Evolutionary conservation across 2,888 invertebrate genomes (phyloP), one percentile per base, ranked within the genome.

Genomic region (Aphidius colemani): DNA sequence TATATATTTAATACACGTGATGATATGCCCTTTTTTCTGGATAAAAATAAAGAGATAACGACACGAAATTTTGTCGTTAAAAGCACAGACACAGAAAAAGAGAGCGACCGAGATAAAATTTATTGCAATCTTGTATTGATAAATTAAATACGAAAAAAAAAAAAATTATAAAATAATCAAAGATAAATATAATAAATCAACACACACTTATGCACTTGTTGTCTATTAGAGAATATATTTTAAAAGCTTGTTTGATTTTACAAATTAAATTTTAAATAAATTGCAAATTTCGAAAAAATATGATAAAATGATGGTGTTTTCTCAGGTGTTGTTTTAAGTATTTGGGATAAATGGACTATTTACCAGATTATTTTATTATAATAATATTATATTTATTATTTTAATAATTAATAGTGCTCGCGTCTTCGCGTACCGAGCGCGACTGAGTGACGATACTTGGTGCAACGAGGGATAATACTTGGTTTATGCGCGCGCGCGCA

Each of bases 381-480:
- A 40, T 18, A 45, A 57, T 13, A 10, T 30, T 6, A 18, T 10
- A 6, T 7, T 45, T 11, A 53, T 41, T 40, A 41, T 3, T 7
- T 68, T 68, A 67, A 67, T 69, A 60, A 66, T 69, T 66, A 66
- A 72, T 71, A 64, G 68, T 76, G 69, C 73, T 77, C 76, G 73
- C 79, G 72, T 72, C 72, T 74, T 75, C 74, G 75, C 77, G 76
- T 78, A 75, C 78, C 74, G 78, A 77, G 79, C 75, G 78, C 78
- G 75, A 80, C 80, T 80, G 78, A 71, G 5, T 30, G 64, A 65
- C 69, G 67, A 67, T 69, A 69, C 63, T 65, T 64, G 45, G 44
- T 30, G 11, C 46, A 57, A 11, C 57, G 46, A 39, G 46, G 57
- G 45, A 57, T 46, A 46, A 46, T 61, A 57, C 56, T 57, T 60